phyloP scores from a whole-genome alignment of 2,113 vertebrate genomes.

The Oreotrochilus melanogaster region DNA sequence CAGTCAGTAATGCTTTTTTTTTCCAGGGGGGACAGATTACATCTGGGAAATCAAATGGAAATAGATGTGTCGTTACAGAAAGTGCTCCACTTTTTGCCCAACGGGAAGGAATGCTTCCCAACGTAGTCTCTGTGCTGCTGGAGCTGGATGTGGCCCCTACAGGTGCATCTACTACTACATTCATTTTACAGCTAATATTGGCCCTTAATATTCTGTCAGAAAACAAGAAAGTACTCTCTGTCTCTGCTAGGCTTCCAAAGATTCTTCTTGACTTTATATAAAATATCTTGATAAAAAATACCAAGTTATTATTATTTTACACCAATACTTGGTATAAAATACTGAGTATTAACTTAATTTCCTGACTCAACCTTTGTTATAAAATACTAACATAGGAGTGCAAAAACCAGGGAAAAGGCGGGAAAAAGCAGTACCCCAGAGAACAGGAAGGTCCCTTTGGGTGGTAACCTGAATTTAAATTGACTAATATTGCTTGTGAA shows the following conservation, averaged over 20 bases:
- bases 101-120: not conserved
- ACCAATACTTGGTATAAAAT: too few relatives aligned
- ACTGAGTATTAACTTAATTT: not conserved
- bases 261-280: not conserved
- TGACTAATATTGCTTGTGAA: not conserved
- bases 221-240: not conserved
- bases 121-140: fast-evolving
- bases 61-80: not conserved
- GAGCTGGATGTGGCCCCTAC: not conserved
- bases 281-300: too few relatives aligned
- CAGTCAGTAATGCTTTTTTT: not conserved
- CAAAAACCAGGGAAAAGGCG: not conserved
- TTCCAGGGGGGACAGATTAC: not conserved
- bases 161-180: not conserved
- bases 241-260: not conserved
- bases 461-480: not conserved
- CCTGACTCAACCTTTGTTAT: not conserved
- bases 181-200: not conserved
- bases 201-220: not conserved
- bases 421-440: not conserved
- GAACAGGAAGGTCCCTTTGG: not conserved
- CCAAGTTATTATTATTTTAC: too few relatives aligned
- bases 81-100: not conserved
- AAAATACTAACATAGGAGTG: not conserved
- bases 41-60: not conserved